Evolutionary conservation across 2,797 vertebrate species (phyloP), one percentile per base, ranked within the genome.

Genomic region (Eulemur albifrons): DNA sequence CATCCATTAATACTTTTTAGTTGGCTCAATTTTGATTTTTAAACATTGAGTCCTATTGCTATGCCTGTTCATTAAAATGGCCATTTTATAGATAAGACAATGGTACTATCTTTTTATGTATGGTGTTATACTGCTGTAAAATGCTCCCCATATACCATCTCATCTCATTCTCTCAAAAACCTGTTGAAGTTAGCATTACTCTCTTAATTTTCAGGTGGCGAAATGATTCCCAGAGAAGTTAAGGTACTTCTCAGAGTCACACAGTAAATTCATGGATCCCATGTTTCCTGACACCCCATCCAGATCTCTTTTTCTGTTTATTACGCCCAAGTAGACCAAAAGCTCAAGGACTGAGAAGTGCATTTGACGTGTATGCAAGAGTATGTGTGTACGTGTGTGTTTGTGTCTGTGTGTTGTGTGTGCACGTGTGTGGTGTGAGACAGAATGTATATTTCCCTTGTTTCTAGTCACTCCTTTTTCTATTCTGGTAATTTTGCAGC

Each of bases 21-120:
- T 89, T 89, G 48, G 32, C 35, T 80, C 92, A 88, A 80, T 91
- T 96, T 82, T 86, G 40, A 67, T 91, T 85, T 96, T 95, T 30
- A 73, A 72, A 52, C 40, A 52, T 2, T 38, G n/a, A 73, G 48
- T 67, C 40, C 27, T 45, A 9, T 67, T 95, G 40, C 63, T 57
- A 20, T 87, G 20, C 11, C 75, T 80, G 0, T 35, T 79, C 79
- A 38, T 32, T 61, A 57, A 90, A 88, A 69, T 75, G 38, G 4
- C 52, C 54, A 43, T 79, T 82, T 96, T 90, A 27, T 54, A 70
- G 35, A 14, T 40, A 70, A 32, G 21, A 11, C 54, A 27, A 1
- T 38, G 27, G 48, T 27, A 35, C 15, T 50, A 14, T 35, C 27
- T 57, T 76, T 79, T 40, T 4, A 7, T 17, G 17, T 61, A 21